Evolutionary conservation across 2,113 vertebrate species (phyloP), one percentile per base, ranked within the genome.

Genomic region (Salvelinus alpinus): DNA sequence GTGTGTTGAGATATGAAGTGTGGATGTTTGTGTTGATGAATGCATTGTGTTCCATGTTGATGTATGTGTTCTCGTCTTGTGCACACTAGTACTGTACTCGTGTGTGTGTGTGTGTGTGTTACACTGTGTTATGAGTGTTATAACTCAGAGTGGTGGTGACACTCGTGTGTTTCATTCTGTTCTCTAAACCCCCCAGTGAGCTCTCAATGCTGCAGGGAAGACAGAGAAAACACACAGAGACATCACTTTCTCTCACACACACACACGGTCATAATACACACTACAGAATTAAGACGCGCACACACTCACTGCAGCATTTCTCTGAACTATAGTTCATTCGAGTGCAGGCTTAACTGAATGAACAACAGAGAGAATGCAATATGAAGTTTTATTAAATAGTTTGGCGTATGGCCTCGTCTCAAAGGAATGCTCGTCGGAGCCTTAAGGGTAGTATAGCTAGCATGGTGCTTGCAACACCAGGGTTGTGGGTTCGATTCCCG

Each of bases 111-210:
- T 54, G 60, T 2, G 29, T 76, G 74, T 81, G 7, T 83, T 69
- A 18, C 27, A 76, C 8, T 82, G 82, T 88, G 84, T 93, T 91
- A 94, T 94, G 93, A 94, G 91, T 81, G 90, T 88, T 87, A 93
- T 94, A 92, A 94, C 91, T 94, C 93, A 93, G 22, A 93, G 22
- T 81, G 83, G 83, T 86, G 75, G 75, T 92, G 91, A 91, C 90
- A 87, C 85, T 81, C 87, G 82, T 88, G 87, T 44, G 38, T 90
- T 90, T 93, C 92, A 92, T 93, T 87, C 88, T 84, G 82, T 91
- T 90, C 76, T 88, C 88, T 78, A 89, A 90, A 80, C 88, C 92
- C 92, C 93, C 93, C 82, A 84, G 88, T 91, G 91, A 87, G 91
- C 91, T 87, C 87, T 93, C 88, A 91, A 86, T 90, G 91, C 91